These are phyloP conservation scores for Chionomys nivalis DNA, from an alignment of 2,113 vertebrate species.

Conservation along the genomic window DNA sequence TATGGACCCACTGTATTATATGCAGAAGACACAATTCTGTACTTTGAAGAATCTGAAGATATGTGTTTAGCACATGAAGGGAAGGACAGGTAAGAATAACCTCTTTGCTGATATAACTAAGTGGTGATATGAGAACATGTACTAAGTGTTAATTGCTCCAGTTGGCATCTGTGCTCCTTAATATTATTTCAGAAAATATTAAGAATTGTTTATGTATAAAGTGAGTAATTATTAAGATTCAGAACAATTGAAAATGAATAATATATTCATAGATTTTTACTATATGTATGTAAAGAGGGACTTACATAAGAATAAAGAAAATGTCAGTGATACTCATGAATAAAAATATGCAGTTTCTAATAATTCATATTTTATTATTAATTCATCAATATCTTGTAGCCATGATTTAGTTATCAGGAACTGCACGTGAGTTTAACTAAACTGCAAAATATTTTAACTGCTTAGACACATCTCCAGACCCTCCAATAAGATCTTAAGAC, in stretches of 20 bases:
- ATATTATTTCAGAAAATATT: constrained; percentile 3
- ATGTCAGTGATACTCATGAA: neutral
- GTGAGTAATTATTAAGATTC: constrained; percentile 18
- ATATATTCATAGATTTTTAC: neutral
- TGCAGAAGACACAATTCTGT: neutral
- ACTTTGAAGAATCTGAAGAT: neutral
- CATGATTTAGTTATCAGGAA: neutral
- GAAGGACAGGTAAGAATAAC: neutral
- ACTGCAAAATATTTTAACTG: neutral
- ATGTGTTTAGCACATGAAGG: neutral
- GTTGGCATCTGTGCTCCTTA: neutral
- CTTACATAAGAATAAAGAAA: neutral
- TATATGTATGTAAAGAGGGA: neutral
- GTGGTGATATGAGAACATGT: neutral
- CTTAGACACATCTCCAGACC: neutral
- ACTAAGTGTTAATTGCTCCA: neutral
- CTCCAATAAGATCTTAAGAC: neutral
- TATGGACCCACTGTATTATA: neutral
- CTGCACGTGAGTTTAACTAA: neutral
- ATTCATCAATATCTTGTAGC: too few species aligned
- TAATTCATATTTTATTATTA: neutral
- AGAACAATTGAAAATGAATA: neutral
- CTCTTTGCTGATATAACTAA: neutral
- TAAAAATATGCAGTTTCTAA: neutral
- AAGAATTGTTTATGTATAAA: neutral